These are phyloP conservation scores for Scolopax rusticola DNA, from an alignment of 2,797 vertebrate species.

Conservation along the genomic window DNA sequence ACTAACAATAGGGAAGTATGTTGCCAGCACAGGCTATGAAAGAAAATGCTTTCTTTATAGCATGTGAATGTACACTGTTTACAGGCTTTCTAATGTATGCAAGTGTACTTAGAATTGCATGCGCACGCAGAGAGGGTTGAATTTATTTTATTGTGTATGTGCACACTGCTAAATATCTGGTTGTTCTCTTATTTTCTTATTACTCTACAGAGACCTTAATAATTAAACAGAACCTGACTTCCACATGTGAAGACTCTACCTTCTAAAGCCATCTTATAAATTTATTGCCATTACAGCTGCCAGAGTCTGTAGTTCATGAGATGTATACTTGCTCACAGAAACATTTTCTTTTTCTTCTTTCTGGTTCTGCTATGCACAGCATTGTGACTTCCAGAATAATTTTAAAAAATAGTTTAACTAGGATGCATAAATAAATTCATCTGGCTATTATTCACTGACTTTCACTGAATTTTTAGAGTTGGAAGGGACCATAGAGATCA, in stretches of 20 bases:
- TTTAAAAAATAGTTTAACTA: background rate
- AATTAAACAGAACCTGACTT: slow-evolving; percentile 28
- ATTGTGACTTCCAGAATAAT: background rate
- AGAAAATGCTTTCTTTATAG: background rate
- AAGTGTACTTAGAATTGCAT: background rate
- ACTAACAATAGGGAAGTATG: background rate
- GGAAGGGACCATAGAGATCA: too few relatives aligned
- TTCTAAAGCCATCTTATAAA: slow-evolving; percentile 24
- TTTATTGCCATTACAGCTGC: background rate
- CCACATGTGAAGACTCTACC: background rate
- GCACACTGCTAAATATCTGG: background rate
- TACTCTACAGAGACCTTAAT: slow-evolving; percentile 7
- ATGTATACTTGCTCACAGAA: background rate
- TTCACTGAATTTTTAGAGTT: too few relatives aligned
- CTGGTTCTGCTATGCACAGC: background rate
- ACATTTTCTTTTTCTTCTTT: background rate
- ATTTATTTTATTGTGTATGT: background rate
- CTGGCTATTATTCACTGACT: background rate
- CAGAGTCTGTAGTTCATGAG: background rate
- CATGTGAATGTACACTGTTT: background rate
- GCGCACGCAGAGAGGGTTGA: background rate
- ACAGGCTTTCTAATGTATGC: background rate
- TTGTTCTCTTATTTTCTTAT: slow-evolving; percentile 20
- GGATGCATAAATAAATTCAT: background rate
- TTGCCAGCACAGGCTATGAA: background rate